Base-by-base conservation (phyloP, 2,797 vertebrate genomes). In the Pyrrhura leucotis region DNA sequence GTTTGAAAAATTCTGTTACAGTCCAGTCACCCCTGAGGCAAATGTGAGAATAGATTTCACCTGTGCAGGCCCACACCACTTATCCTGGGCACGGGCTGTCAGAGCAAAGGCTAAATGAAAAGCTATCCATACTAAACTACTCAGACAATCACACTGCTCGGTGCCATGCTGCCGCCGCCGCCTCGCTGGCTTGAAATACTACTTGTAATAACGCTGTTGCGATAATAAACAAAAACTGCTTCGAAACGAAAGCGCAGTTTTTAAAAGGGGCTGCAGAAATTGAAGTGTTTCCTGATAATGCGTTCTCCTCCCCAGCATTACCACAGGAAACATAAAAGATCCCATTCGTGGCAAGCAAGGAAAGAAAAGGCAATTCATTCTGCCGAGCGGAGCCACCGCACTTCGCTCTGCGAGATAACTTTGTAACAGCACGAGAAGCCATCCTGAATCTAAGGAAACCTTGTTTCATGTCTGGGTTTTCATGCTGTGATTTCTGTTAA, bases 1-100 rank as follows among this genome's bases (percentile, higher is more conserved):
- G 99, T 99, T 98, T 98, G 98, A 99, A 99, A 99, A 99, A 99
- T 99, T 99, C 99, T 99, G 99, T 99, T 99, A 99, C 99, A 99
- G 99, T 99, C 99, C 99, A 99, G 98, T 98, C 98, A 98, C 99
- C 99, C 99, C 98, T 98, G 98, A 98, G 98, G 98, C 98, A 98
- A 98, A 98, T 98, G 98, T 98, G 98, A 99, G 98, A 99, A 99
- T 99, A 98, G 98, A 99, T 99, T 99, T 99, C 99, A 99, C 99
- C 99, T 99, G 99, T 98, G 98, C 99, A 98, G 98, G 98, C 99
- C 98, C 98, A 97, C 98, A 98, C 99, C 99, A 99, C 99, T 99
- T 99, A 99, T 98, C 98, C 98, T 98, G 98, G 98, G 98, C 98
- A 98, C 79, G 65, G 97, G 98, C 98, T 98, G 98, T 99, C 98